Conservation (phyloP, 2,888 invertebrate species). For the Brenthis hecate region DNA sequence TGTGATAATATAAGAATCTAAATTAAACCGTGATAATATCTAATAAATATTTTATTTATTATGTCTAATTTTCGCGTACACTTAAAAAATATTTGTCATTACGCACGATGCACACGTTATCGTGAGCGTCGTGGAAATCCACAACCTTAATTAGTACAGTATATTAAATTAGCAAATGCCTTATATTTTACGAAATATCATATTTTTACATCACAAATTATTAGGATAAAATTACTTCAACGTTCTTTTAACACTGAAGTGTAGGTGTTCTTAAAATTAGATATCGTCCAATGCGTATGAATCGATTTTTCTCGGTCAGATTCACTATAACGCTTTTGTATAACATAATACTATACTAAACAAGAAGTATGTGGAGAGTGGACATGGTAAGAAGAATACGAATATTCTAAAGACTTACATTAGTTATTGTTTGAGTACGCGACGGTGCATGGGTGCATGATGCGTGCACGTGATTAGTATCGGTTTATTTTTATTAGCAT, state of each 20-base stretch:
- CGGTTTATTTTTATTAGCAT: not conserved
- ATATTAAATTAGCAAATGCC: too few species aligned
- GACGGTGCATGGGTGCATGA: conserved; percentile 21
- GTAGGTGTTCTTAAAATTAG: conserved; percentile 13
- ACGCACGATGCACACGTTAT: too few species aligned
- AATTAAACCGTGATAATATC: too few species aligned
- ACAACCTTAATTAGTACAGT: too few species aligned
- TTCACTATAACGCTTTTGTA: conserved; percentile 34
- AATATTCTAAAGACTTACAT: not conserved
- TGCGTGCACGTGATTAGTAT: conserved; percentile 10
- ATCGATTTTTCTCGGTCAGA: conserved; percentile 30
- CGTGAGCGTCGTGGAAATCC: too few species aligned
- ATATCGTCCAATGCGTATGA: conserved; percentile 26
- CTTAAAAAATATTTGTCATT: too few species aligned
- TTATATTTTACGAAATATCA: too few species aligned
- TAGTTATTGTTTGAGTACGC: conserved; percentile 18
- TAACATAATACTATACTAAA: not conserved
- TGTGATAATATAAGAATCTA: too few species aligned
- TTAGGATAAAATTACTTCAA: not conserved
- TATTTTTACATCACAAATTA: too few species aligned
- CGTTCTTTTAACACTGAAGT: conserved; percentile 1
- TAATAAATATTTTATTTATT: too few species aligned
- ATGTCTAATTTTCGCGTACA: too few species aligned
- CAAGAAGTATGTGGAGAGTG: conserved; percentile 9
- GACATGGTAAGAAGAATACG: not conserved